Evolutionary conservation across 2,888 invertebrate genomes (phyloP), one percentile per base, ranked within the genome.

Genomic region (Mantis religiosa): DNA sequence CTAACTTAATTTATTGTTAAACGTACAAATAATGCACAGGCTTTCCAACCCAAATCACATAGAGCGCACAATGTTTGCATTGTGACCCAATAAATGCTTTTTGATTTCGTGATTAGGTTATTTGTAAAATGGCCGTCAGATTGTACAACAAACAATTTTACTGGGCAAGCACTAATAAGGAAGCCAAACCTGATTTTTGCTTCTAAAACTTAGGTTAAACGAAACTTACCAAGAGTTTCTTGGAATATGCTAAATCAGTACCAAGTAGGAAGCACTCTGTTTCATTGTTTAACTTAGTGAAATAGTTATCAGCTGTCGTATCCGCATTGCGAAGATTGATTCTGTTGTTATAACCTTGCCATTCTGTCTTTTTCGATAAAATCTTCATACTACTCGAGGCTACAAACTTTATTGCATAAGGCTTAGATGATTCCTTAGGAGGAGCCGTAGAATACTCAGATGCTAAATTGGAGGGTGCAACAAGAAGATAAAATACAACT

Each of bases 161-260:
- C 4, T 71, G 0, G 6, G 15, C 1, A 25, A 20, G 20, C 0
- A 20, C 25, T 71, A 20, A 14, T 71, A 71, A 71, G 1, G 20
- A 20, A 71, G 20, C 54, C 15, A 71, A 20, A 71, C 20, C 6
- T 41, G 9, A 71, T 71, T 71, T 71, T 71, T 1, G 4, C 20
- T 71, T 6, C 15, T 71, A 3, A 71, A 71, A 6, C 4, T 8
- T 2, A 12, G 25, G 25, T 71, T 71, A 71, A 20, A 15, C 20
- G 20, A 71, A 71, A 71, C 54, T 71, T 71, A 71, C 54, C 54
- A 71, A 71, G 8, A 92, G 91, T 27, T 92, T 91, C 89, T 92
- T 91, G 93, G 93, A 93, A 9, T 92, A 91, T 88, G 92, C 92
- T 25, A 93, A 91, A 91, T 94, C 93, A 4, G 93, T 94, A 2